phyloP scores from a whole-genome alignment of 1,140 invertebrate species.

The Lutraria rhynchaena region DNA sequence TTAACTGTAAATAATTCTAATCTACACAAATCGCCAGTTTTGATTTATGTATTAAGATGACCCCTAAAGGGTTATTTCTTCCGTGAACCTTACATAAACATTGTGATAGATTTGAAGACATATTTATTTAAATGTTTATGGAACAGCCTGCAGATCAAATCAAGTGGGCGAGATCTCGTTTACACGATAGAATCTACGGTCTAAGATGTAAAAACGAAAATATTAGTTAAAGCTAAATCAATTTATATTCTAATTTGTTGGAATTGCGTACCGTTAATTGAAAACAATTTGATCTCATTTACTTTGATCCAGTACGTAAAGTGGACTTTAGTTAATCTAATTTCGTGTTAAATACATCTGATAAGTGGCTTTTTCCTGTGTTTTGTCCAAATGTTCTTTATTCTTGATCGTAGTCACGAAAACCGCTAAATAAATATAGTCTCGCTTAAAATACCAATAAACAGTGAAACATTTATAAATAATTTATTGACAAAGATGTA shows the following conservation, averaged over 20 bases:
- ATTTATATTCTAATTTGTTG: too few relatives aligned
- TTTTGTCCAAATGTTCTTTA: too few relatives aligned
- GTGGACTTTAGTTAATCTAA: constrained; percentile 30
- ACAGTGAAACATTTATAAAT: too few relatives aligned
- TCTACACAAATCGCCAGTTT: background rate
- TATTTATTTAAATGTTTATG: constrained; percentile 41
- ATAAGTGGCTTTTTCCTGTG: constrained; percentile 24
- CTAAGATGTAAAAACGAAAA: too few relatives aligned
- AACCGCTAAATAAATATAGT: constrained; percentile 13
- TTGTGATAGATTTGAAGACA: constrained; percentile 19
- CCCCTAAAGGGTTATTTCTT: constrained; percentile 3
- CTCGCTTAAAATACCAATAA: too few relatives aligned
- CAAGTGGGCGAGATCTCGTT: constrained; percentile 30
- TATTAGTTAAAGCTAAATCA: too few relatives aligned
- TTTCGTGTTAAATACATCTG: constrained; percentile 19
- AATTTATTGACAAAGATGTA: too few relatives aligned
- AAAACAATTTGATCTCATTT: constrained; percentile 6
- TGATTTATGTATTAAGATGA: constrained; percentile 31
- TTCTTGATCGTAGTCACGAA: background rate
- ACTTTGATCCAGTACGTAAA: constrained; percentile 24
- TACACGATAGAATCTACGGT: background rate
- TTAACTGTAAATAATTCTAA: too few relatives aligned
- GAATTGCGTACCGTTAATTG: constrained; percentile 8
- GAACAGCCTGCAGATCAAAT: background rate
- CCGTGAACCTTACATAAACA: constrained; percentile 19